Evolutionary conservation across 2,888 invertebrate species (phyloP).

Genomic region (Harpagoxenus sublaevis): DNA sequence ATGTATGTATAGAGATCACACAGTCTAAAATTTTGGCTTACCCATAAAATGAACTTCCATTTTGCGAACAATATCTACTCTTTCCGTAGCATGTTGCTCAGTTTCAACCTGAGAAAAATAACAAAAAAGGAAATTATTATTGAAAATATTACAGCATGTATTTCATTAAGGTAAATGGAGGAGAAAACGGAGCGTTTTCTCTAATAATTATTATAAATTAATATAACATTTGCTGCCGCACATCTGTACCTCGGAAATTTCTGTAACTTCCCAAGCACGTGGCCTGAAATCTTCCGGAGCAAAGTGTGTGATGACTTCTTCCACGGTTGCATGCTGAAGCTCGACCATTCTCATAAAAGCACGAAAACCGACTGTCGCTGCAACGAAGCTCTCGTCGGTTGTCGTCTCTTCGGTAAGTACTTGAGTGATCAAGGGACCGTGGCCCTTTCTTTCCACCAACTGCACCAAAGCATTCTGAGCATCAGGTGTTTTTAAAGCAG

Average conservation of each 20-base stretch:
- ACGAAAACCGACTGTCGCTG: slow-evolving; percentile 93
- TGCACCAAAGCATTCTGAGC: slow-evolving; percentile 95
- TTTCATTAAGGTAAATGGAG: background rate
- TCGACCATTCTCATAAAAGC: slow-evolving; percentile 96
- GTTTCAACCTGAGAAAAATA: slow-evolving; percentile 80
- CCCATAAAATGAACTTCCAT: slow-evolving; percentile 86
- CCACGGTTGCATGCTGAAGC: slow-evolving; percentile 92
- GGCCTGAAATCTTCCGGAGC: slow-evolving; percentile 94
- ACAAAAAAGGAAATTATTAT: background rate
- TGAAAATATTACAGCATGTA: background rate
- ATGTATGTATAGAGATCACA: slow-evolving; percentile 75
- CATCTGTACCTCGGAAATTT: slow-evolving; percentile 88
- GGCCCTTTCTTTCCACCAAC: slow-evolving; percentile 94
- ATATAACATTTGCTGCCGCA: background rate
- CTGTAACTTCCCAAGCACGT: slow-evolving; percentile 93
- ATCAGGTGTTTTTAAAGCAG: slow-evolving; percentile 92
- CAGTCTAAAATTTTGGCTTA: slow-evolving; percentile 84
- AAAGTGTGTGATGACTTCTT: slow-evolving; percentile 94
- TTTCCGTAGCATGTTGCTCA: slow-evolving; percentile 85
- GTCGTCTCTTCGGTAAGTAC: slow-evolving; percentile 93
- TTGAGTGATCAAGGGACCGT: slow-evolving; percentile 93
- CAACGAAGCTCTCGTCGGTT: slow-evolving; percentile 92
- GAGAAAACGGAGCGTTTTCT: background rate
- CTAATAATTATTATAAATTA: slow-evolving; percentile 26
- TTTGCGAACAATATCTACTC: slow-evolving; percentile 86